Evolutionary conservation across 2,113 vertebrate genomes (phyloP), one percentile per base, ranked within the genome.

Genomic region (Butastur rufipennis): DNA sequence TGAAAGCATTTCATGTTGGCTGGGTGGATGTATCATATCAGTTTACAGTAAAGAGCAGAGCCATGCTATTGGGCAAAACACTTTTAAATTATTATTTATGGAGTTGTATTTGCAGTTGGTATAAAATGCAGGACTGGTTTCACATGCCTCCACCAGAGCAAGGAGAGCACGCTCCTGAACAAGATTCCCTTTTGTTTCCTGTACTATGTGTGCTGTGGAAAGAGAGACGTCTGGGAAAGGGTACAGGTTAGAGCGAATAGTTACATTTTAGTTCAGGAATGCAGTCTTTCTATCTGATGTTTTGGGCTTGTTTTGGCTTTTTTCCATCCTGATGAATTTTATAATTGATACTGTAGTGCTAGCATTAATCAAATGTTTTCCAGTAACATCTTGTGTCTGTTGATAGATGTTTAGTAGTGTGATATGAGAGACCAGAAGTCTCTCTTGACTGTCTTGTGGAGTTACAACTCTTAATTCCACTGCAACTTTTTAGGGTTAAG

Each of bases 51-150:
- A 53, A 58, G 50, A 86, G 87, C 91, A 93, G 87, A 77, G 89
- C 71, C n/a, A 6, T 74, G 93, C 84, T 50, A 95, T 96, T 96
- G 96, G 96, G 74, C 87, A 83, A 20, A 93, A 42, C 67, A 73
- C 79, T 81, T 91, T 77, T 17, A 70, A 97, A 94, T 95, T 90
- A 93, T 95, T 95, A 94, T 97, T 97, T 96, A 93, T 97, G 94
- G 93, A 78, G 93, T 38, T 79, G 74, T 86, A 36, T 85, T 79
- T 91, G 91, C 78, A 72, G 71, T 52, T 80, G 91, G 88, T 94
- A 59, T 87, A 80, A 92, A 95, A 32, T 5, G 21, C 88, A 77
- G 86, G 94, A 11, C 91, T 91, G 81, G 74, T 89, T 90, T 50
- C 80, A 6, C 80, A 65, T 91, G 66, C 90, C 71, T 92, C 14